Base-by-base conservation (phyloP, 2,797 vertebrate genomes). In the Onychomys torridus region DNA sequence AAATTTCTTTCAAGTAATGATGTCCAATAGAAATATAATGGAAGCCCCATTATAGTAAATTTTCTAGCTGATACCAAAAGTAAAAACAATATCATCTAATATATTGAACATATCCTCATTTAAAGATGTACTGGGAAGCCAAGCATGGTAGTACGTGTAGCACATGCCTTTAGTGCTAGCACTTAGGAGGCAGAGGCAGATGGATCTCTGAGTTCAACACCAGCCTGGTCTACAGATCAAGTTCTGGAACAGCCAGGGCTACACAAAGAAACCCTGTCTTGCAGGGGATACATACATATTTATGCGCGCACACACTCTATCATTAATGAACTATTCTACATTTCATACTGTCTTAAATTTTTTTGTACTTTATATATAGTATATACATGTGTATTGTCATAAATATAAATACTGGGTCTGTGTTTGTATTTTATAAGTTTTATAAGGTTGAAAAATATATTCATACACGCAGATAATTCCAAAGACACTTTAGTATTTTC, bases 361-460 rank as follows among this genome's bases (percentile, higher is more conserved):
- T 17, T 6, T 75, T 61, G 0, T 89, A 46, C 49, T 75, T 82
- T 17, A 59, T 17, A 59, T 79, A 13, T 6, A 88, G 13, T 69
- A 8, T 92, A 40, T 71, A 34, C 73, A 37, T 3, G 13, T 79
- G 40, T 93, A 37, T 23, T 89, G 6, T 91, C 27, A 87, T 93
- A 95, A 95, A 52, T 89, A 67, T 7, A 93, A 92, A 88, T 55
- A 76, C n/a, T 91, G 73, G 32, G 49, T 90, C 27, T 89, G 12
- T 34, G 13, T 89, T 87, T 96, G 73, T 92, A 87, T 93, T 78
- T 96, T 25, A 32, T 81, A 91, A 90, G 63, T 93, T 79, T 96
- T 25, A 34, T 81, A 92, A 90, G 59, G n/a, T 67, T 95, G 43
- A 84, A 49, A 81, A 65, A 29, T 49, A 37, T 46, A 87, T 88